These are phyloP conservation scores for Chrysolina oricalcia DNA, from an alignment of 2,888 invertebrate genomes.

Conservation along the genomic window DNA sequence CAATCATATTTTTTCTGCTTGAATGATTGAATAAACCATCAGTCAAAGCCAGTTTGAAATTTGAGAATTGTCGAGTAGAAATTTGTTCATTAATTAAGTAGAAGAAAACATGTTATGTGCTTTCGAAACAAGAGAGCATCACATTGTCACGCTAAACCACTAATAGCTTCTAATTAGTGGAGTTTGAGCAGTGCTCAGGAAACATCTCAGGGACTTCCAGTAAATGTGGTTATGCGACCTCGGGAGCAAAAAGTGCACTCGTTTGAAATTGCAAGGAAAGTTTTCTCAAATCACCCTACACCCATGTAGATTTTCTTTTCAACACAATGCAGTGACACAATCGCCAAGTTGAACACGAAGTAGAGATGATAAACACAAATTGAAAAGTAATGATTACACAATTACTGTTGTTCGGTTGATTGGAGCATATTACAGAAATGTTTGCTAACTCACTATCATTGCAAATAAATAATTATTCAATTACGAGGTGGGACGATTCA, in stretches of 20 bases:
- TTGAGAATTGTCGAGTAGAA: not conserved
- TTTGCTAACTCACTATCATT: no score
- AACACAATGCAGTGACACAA: no score
- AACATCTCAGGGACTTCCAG: slow-evolving; percentile 9
- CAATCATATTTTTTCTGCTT: no score
- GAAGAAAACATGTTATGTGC: not conserved
- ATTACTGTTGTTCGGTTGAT: no score
- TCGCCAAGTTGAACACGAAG: no score
- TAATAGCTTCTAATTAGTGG: slow-evolving; percentile 29
- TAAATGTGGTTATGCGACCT: slow-evolving; percentile 22
- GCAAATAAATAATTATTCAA: no score
- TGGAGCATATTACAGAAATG: no score
- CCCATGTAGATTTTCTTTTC: slow-evolving; percentile 28
- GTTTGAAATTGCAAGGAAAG: slow-evolving; percentile 30
- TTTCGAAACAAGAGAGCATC: not conserved
- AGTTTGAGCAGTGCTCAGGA: slow-evolving; percentile 29
- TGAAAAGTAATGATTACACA: no score
- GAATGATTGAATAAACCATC: not conserved
- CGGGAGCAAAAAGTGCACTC: slow-evolving; percentile 22
- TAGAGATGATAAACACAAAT: no score
- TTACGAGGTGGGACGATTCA: no score
- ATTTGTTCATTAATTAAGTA: not conserved
- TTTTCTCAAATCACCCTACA: slow-evolving; percentile 17
- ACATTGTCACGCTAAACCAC: slow-evolving; percentile 7
- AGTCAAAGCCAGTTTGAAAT: not conserved